Base-by-base conservation (phyloP, 2,797 vertebrate species). In the Thaleichthys pacificus region DNA sequence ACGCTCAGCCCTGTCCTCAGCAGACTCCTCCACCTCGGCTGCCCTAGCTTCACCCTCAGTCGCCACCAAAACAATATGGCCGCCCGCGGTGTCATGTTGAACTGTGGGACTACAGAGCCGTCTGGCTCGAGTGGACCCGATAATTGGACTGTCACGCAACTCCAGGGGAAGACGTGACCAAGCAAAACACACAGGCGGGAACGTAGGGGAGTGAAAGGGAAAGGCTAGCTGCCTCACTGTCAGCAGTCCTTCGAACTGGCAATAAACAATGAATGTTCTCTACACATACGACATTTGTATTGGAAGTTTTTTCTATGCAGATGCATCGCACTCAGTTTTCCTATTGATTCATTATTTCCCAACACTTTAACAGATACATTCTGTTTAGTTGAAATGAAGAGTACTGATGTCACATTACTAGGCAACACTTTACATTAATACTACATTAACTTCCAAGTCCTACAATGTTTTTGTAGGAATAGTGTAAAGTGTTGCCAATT, bases 71-170 rank as follows among this genome's bases (percentile, higher is more conserved):
- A 73, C 73, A 75, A 56, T 28, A 70, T 73, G 66, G 57, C 70
- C 62, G 66, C 70, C 49, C 22, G 35, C 42, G 15, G 42, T 9
- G 19, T 24, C 26, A 75, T 32, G 32, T 57, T 70, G 72, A 64
- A 49, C 51, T 75, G 35, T 63, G 69, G 62, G 64, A 60, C 42
- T 32, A 66, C 61, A 61, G 62, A 12, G 67, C 21, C n/a, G n/a
- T 70, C 76, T 75, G 69, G 70, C 73, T 78, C 57, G 38, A 66
- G 24, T 67, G 63, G 79, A 75, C 61, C 69, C 49, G 14, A 66
- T 79, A 75, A 81, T 77, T 78, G 74, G 70, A 66, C 72, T 42
- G 64, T 68, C 58, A 61, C 71, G 69, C 21, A 51, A 66, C 69
- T 71, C 56, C 19, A 28, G 76, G 61, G 64, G 54, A 61, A 57